A percentile compares a stretch with the other conserved stretches of the same genome.
Conservation (phyloP, 1,140 invertebrate species). For the Anastrepha obliqua region DNA sequence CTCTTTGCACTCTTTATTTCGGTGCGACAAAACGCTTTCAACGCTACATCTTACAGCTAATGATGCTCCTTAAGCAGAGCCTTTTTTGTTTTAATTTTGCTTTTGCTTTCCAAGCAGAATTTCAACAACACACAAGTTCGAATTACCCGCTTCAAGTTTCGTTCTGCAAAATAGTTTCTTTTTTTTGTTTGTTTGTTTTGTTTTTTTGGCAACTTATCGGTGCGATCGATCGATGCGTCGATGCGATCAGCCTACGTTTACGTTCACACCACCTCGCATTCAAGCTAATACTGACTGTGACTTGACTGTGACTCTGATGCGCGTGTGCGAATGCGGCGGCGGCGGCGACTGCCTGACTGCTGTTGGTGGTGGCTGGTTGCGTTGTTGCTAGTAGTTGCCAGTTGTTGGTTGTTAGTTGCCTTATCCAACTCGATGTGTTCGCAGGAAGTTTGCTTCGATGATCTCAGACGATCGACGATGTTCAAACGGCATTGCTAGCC, state of each 20-base stretch:
- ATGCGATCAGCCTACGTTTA: slow-evolving; percentile 28
- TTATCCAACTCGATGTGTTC: slow-evolving; percentile 17
- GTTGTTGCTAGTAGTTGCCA: background rate
- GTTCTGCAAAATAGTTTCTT: background rate
- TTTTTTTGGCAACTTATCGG: slow-evolving; percentile 17
- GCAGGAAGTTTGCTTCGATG: slow-evolving; percentile 43
- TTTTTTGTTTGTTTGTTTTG: background rate
- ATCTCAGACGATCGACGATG: slow-evolving; percentile 36
- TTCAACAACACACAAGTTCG: slow-evolving; percentile 46
- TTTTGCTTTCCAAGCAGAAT: slow-evolving; percentile 32
- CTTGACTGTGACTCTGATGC: background rate
- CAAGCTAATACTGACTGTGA: slow-evolving; percentile 36
- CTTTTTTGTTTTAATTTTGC: background rate
- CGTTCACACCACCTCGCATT: slow-evolving; percentile 22
- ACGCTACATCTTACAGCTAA: slow-evolving; percentile 25
- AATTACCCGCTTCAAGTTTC: slow-evolving; percentile 52
- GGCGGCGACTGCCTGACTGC: slow-evolving; percentile 39
- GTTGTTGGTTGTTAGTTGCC: background rate
- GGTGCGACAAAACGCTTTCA: slow-evolving; percentile 31
- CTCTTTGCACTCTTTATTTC: background rate
- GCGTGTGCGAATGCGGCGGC: slow-evolving; percentile 20
- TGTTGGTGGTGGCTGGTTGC: slow-evolving; percentile 10
- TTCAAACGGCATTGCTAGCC: background rate
- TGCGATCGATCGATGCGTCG: slow-evolving; percentile 12
- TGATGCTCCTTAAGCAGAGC: slow-evolving; percentile 51